Evolutionary conservation across 1,140 invertebrate genomes (phyloP), one percentile per base, ranked within the genome.

Genomic region (Pararge aegeria): DNA sequence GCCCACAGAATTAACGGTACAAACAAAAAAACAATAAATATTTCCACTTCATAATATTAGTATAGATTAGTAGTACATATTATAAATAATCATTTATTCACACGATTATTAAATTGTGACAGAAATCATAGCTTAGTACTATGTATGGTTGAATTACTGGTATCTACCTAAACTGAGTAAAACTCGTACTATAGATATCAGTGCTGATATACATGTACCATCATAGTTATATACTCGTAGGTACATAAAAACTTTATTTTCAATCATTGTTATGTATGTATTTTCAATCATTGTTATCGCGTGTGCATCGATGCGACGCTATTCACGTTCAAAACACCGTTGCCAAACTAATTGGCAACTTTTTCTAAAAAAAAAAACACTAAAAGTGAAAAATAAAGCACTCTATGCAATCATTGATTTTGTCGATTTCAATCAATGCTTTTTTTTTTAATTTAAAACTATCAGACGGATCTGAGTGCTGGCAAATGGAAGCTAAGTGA

Each of bases 321-420:
- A 50, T 57, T 57, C 55, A 40, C 16, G 21, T 21, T 57, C 55
- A 57, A 57, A 57, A 57, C 21, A 16, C 55, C 55, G 30, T 57
- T 24, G 5, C 46, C 20, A 40, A 57, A 57, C 19, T 57, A 57
- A 57, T 57, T 57, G 55, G 55, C 15, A 49, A 7, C 19, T 57
- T 38, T 24, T 50, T 40, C 12, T n/a, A 57, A 55, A 29, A 30
- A n/a, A 51, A 16, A 19, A 19, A 4, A 29, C 21, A 50, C n/a
- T n/a, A n/a, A n/a, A n/a, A n/a, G n/a, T n/a, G n/a, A n/a, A 34
- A 34, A 34, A 34, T 1, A 34, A 34, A 34, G 9, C 30, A 12
- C 10, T 34, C 30, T 34, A n/a, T n/a, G 12, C 10, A 12, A 34
- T 34, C 30, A 3, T 34, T 34, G 30, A 34, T 34, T 34, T 34